phyloP scores from a whole-genome alignment of 2,888 invertebrate genomes.

The Tenthredo mesomela region DNA sequence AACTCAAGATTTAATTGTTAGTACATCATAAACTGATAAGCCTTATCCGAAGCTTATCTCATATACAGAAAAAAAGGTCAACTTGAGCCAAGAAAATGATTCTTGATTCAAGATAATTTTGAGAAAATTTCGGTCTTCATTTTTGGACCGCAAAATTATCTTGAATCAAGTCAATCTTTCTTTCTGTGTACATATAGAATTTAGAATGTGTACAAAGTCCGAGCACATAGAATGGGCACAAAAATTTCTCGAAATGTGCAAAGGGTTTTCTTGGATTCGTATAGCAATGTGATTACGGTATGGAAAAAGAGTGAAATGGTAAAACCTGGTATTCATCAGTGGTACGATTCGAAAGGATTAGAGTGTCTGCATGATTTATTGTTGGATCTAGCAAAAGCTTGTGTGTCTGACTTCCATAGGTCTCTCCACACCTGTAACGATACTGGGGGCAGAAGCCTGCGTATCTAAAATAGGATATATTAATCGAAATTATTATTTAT shows the following conservation, averaged over 20 bases:
- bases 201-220: not conserved
- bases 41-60: not conserved
- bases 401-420: constrained; percentile 87
- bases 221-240: not conserved
- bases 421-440: constrained; percentile 87
- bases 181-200: not conserved
- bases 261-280: not conserved
- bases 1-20: not conserved
- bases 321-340: constrained; percentile 83
- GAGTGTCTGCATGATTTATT: constrained; percentile 85
- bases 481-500: not conserved
- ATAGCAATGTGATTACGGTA: not conserved
- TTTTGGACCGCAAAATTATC: too few relatives aligned
- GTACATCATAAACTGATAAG: not conserved
- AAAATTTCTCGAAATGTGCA: not conserved
- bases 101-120: too few relatives aligned
- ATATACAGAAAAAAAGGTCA: too few relatives aligned
- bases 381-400: constrained; percentile 88
- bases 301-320: constrained; percentile 13
- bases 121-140: too few relatives aligned
- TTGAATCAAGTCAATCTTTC: too few relatives aligned
- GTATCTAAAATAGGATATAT: constrained; percentile 81
- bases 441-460: constrained; percentile 89
- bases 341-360: constrained; percentile 84
- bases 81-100: too few relatives aligned